Conservation (phyloP, 2,888 invertebrate genomes). For the Tetragnatha montana region DNA sequence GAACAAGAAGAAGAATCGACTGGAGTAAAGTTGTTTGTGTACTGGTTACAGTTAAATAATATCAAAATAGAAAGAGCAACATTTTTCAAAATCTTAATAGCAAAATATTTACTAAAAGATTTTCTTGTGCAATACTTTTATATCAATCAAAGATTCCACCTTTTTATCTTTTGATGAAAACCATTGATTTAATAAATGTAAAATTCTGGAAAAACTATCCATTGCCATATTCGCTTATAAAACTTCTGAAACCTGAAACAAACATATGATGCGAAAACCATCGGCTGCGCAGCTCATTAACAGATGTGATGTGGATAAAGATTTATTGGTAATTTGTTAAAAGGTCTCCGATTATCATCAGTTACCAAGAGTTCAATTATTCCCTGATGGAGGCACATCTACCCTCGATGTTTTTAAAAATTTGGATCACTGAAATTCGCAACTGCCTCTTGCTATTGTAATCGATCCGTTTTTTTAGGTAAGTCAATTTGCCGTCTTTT, state of each 20-base stretch:
- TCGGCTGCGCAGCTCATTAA: conserved; percentile 41
- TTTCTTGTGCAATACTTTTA: no score
- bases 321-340: conserved; percentile 14
- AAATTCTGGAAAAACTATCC: no score
- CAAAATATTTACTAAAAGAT: no score
- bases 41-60: not conserved
- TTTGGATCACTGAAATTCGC: not conserved
- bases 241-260: conserved; percentile 32
- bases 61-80: no score
- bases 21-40: not conserved
- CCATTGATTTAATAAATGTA: no score
- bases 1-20: not conserved
- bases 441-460: conserved; percentile 5
- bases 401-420: not conserved
- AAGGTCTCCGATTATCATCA: conserved; percentile 5
- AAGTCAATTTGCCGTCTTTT: not conserved
- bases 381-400: not conserved
- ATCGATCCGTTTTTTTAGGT: conserved; percentile 38
- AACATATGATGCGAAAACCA: conserved; percentile 42
- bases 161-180: no score
- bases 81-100: no score
- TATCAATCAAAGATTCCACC: no score
- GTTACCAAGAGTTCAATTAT: not conserved
- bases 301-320: conserved; percentile 25
- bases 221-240: conserved; percentile 38